Evolutionary conservation across 2,113 vertebrate species (phyloP).

Genomic region (Rhipidura dahli): DNA sequence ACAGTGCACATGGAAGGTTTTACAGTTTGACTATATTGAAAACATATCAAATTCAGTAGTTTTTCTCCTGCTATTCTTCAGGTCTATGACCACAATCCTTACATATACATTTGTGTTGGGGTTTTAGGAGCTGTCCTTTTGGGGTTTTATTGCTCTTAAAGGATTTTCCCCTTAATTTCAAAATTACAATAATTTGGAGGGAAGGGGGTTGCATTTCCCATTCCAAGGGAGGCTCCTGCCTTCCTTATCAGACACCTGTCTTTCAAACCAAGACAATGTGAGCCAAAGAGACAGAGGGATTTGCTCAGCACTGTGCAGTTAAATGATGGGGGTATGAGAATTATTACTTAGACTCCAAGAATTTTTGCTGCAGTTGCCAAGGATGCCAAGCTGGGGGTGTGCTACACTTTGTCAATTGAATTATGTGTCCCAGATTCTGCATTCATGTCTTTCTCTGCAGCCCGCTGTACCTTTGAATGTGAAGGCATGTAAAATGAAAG

Average conservation of each 20-base stretch:
- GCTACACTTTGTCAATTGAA: not conserved
- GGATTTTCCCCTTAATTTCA: not conserved
- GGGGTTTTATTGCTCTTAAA: not conserved
- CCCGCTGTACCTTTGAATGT: not conserved
- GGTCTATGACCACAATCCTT: not conserved
- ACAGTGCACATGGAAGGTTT: not conserved
- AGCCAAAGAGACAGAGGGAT: not conserved
- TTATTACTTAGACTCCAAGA: not conserved
- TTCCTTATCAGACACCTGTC: not conserved
- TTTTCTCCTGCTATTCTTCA: not conserved
- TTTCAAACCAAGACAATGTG: not conserved
- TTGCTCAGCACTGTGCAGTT: not conserved
- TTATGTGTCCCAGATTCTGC: not conserved
- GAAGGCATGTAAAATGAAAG: not conserved
- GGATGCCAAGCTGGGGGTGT: not conserved
- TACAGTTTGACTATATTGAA: not conserved
- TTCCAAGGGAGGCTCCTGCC: not conserved
- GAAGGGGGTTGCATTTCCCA: not conserved
- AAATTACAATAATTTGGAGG: not conserved
- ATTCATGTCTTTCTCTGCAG: not conserved
- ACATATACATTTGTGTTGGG: rapidly evolving
- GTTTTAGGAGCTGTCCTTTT: not conserved
- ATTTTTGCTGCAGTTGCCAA: not conserved
- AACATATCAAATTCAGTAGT: not conserved
- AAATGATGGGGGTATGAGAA: rapidly evolving